A percentile compares a stretch with the other conserved stretches of the same genome.
phyloP scores from a whole-genome alignment of 2,113 vertebrate species.

The Lepus europaeus region DNA sequence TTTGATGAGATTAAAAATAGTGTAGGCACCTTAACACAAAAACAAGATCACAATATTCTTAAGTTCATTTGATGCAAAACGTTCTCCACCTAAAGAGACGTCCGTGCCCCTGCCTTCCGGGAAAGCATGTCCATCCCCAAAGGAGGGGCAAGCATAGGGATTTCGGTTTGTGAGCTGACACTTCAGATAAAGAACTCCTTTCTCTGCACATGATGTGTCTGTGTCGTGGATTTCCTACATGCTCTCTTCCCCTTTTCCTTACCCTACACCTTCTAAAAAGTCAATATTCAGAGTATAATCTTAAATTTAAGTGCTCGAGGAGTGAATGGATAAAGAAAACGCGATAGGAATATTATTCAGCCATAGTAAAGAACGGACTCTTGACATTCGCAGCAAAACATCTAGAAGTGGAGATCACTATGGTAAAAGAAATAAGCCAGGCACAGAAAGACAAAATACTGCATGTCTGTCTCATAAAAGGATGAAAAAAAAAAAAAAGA shows the following conservation, averaged over 20 bases:
- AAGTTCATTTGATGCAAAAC: background rate
- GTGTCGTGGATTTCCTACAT: background rate
- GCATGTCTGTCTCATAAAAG: too few species aligned
- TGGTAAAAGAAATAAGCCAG: too few species aligned
- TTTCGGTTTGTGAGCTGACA: background rate
- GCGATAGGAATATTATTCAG: too few species aligned
- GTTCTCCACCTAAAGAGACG: background rate
- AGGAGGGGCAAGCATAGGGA: background rate
- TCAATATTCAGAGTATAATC: background rate
- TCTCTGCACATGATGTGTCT: background rate
- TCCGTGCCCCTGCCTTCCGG: background rate
- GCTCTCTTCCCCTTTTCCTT: background rate
- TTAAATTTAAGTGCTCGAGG: background rate
- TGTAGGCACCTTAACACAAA: background rate
- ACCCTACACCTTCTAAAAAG: background rate
- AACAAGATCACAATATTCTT: background rate
- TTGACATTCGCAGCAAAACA: too few species aligned
- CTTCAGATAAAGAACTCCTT: background rate
- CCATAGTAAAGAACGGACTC: too few species aligned
- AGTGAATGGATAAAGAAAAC: too few species aligned
- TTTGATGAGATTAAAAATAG: conserved; percentile 2
- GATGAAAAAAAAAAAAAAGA: too few species aligned
- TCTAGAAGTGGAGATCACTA: too few species aligned
- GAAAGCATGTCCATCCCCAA: background rate
- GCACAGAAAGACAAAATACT: too few species aligned